Evolutionary conservation across 2,888 invertebrate genomes (phyloP).

Genomic region (Xylota sylvarum): DNA sequence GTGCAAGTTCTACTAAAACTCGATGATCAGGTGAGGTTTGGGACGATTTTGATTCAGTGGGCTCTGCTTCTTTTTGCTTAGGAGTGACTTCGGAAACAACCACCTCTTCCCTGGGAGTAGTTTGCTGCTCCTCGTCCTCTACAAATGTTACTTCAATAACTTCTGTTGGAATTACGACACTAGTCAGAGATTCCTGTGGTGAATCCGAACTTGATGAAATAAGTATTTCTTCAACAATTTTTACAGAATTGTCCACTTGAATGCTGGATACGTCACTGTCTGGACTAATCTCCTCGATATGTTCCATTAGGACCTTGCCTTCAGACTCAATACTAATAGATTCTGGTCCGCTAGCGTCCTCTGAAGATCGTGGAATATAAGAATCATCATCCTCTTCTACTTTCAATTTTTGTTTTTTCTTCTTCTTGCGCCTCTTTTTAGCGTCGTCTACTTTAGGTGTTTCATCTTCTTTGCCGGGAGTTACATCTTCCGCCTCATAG

Average conservation of each 20-base stretch:
- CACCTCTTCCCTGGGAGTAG: conserved; percentile 85
- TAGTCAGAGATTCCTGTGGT: conserved; percentile 86
- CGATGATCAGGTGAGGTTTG: conserved; percentile 85
- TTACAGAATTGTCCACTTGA: conserved; percentile 87
- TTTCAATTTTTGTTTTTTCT: conserved; percentile 86
- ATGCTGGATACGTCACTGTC: conserved; percentile 85
- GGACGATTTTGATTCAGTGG: conserved; percentile 85
- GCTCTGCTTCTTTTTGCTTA: conserved; percentile 81
- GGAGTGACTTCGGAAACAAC: conserved; percentile 3
- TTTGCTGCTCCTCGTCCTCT: conserved; percentile 86
- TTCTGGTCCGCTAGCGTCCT: conserved; percentile 84
- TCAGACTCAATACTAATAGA: conserved; percentile 80
- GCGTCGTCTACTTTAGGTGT: conserved; percentile 80
- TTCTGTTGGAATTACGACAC: conserved; percentile 85
- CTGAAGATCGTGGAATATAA: conserved; percentile 85
- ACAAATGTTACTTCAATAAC: conserved; percentile 84
- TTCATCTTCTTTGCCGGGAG: conserved; percentile 85
- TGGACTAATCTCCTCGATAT: conserved; percentile 83
- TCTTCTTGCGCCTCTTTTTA: conserved; percentile 85
- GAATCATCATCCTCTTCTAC: conserved; percentile 85
- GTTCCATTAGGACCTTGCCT: conserved; percentile 80
- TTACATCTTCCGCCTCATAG: conserved; percentile 89
- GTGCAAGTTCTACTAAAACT: conserved; percentile 79
- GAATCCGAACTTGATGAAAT: conserved; percentile 87
- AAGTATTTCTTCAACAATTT: conserved; percentile 88